Evolutionary conservation across 2,113 vertebrate species (phyloP).

Genomic region (Anolis sagrei): DNA sequence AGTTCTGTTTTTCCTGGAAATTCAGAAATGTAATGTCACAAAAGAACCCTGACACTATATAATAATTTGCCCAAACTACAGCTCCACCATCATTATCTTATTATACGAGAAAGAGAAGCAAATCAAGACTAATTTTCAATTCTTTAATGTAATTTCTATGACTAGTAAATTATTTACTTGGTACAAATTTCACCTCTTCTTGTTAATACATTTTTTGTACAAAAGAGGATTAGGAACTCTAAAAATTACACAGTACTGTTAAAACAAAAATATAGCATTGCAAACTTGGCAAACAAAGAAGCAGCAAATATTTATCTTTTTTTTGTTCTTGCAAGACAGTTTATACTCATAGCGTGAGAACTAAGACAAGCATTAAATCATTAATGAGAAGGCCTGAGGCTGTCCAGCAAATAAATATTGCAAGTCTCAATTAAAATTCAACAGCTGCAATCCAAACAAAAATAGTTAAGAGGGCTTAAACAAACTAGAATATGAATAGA

Average conservation of each 20-base stretch:
- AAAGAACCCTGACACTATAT: background rate
- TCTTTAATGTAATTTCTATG: background rate
- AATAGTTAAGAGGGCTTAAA: background rate
- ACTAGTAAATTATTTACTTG: background rate
- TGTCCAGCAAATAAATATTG: background rate
- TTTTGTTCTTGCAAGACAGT: background rate
- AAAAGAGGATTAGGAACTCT: background rate
- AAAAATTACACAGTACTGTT: background rate
- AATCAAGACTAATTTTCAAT: background rate
- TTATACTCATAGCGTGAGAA: background rate
- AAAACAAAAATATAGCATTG: background rate
- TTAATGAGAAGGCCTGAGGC: too few species aligned
- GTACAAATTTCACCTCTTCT: background rate
- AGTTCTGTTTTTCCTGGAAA: constrained; percentile 85
- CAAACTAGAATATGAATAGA: background rate
- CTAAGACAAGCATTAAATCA: background rate
- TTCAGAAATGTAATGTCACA: constrained; percentile 38
- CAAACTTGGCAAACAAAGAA: background rate
- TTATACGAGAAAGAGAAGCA: background rate
- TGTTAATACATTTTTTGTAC: background rate
- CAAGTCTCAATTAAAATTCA: background rate
- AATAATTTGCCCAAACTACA: background rate
- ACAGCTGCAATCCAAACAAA: background rate
- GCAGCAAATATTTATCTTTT: background rate
- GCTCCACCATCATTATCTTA: background rate